These are phyloP conservation scores for Halcyon badia DNA, from an alignment of 2,797 vertebrate genomes.

Conservation along the genomic window DNA sequence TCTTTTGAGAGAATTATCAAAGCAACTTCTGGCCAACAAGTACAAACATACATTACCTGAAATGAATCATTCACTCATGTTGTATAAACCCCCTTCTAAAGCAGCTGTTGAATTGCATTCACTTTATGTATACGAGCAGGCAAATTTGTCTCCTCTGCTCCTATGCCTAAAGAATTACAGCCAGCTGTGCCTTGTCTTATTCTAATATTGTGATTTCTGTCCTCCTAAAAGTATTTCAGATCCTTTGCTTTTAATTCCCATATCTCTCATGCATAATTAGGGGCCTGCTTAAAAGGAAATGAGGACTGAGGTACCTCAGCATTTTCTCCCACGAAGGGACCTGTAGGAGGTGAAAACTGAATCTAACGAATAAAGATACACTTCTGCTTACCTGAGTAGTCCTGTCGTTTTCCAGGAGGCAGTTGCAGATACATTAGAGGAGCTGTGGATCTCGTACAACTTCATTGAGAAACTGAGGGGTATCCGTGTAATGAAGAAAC, in stretches of 20 bases:
- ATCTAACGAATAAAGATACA: not conserved
- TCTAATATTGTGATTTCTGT: not conserved
- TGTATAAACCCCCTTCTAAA: not conserved
- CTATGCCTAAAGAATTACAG: not conserved
- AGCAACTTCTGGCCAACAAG: not conserved
- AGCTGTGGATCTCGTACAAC: constrained; percentile 98
- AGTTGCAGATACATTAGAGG: constrained; percentile 92
- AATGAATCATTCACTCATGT: not conserved
- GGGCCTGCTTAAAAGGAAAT: not conserved
- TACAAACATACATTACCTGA: not conserved
- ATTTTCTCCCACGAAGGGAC: not conserved
- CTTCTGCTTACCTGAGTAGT: constrained; percentile 1
- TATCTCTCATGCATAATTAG: not conserved
- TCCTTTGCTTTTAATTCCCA: not conserved
- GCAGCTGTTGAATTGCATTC: not conserved
- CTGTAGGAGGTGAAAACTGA: not conserved
- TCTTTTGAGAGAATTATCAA: not conserved
- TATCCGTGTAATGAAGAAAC: constrained; percentile 91
- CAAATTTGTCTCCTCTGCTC: not conserved
- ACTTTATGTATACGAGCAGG: not conserved
- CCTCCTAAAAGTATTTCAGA: not conserved
- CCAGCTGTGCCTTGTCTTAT: not conserved
- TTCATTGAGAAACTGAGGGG: constrained; percentile 96
- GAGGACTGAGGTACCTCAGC: not conserved
- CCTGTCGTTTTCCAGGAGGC: constrained; percentile 85